Evolutionary conservation across 2,113 vertebrate species (phyloP).

Genomic region (Hippocampus barbouri): DNA sequence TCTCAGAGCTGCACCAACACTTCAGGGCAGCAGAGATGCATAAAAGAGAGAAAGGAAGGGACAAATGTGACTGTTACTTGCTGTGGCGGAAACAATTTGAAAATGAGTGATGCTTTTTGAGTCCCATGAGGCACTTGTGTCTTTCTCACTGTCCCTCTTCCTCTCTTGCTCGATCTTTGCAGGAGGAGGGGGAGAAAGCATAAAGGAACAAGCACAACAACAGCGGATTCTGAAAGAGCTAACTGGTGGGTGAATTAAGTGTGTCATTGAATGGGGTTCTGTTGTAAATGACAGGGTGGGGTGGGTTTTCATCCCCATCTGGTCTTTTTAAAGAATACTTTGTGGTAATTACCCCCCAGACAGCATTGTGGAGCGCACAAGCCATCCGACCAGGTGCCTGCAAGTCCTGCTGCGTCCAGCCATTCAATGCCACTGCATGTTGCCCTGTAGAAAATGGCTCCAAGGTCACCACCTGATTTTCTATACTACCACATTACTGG

Average conservation of each 20-base stretch:
- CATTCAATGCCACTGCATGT: constrained; percentile 84
- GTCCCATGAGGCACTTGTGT: constrained; percentile 79
- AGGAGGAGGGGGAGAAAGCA: constrained; percentile 75
- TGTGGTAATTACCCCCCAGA: constrained; percentile 98
- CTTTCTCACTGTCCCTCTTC: constrained; percentile 63
- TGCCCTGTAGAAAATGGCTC: constrained; percentile 77
- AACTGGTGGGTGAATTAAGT: constrained; percentile 99
- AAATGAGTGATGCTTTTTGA: constrained; percentile 90
- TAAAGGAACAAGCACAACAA: constrained; percentile 92
- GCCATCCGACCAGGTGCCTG: constrained; percentile 96
- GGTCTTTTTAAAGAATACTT: constrained; percentile 99
- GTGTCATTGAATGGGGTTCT: constrained; percentile 99
- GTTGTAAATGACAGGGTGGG: constrained; percentile 97
- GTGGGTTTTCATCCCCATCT: constrained; percentile 82
- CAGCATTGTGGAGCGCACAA: constrained; percentile 86
- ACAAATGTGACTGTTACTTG: constrained; percentile 88
- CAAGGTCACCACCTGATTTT: constrained; percentile 87
- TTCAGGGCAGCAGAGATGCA: constrained; percentile 25
- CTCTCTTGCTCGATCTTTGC: constrained; percentile 34
- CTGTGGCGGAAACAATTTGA: constrained; percentile 90
- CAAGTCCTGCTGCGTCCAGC: constrained; percentile 86
- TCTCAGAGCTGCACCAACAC: constrained; percentile 44
- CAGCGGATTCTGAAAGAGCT: constrained; percentile 86
- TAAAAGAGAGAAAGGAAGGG: constrained; percentile 20
- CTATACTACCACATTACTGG: constrained; percentile 70